A percentile compares a stretch with the other conserved stretches of the same genome.
These are phyloP conservation scores for Apodemus agrarius DNA, from an alignment of 2,797 vertebrate genomes.

Conservation along the genomic window DNA sequence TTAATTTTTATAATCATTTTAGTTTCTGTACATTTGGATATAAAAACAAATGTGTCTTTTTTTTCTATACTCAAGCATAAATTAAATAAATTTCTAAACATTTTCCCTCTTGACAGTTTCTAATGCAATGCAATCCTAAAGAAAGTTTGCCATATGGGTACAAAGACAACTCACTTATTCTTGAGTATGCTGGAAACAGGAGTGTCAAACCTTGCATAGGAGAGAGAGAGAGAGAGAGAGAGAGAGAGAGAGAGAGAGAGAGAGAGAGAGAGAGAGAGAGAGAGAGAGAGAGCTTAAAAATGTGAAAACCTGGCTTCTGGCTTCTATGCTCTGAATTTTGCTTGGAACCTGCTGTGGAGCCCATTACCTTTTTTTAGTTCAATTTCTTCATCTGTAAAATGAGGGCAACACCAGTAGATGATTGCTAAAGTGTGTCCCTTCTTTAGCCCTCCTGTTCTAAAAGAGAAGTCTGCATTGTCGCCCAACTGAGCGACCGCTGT, in stretches of 20 bases:
- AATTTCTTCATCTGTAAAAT: constrained; percentile 58
- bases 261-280: no score
- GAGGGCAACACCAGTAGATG: not conserved
- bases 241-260: not conserved
- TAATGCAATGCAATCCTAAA: constrained; percentile 53
- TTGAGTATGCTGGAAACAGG: not conserved
- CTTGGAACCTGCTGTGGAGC: not conserved
- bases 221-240: not conserved
- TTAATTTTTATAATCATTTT: constrained; percentile 64
- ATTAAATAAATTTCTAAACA: constrained; percentile 68
- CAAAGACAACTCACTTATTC: constrained; percentile 21
- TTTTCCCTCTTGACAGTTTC: constrained; percentile 58
- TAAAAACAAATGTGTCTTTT: constrained; percentile 37
- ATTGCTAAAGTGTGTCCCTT: not conserved
- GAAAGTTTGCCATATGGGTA: not conserved
- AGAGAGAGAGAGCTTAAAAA: not conserved
- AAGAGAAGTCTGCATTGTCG: not conserved
- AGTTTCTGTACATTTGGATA: constrained; percentile 58
- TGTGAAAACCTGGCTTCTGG: not conserved
- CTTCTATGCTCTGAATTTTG: not conserved
- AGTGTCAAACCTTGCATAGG: not conserved
- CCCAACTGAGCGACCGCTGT: not conserved
- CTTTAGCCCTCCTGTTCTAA: not conserved
- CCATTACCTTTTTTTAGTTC: constrained; percentile 5
- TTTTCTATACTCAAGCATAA: constrained; percentile 59